Base-by-base conservation (phyloP, 2,888 invertebrate species). In the Temnothorax unifasciatus region DNA sequence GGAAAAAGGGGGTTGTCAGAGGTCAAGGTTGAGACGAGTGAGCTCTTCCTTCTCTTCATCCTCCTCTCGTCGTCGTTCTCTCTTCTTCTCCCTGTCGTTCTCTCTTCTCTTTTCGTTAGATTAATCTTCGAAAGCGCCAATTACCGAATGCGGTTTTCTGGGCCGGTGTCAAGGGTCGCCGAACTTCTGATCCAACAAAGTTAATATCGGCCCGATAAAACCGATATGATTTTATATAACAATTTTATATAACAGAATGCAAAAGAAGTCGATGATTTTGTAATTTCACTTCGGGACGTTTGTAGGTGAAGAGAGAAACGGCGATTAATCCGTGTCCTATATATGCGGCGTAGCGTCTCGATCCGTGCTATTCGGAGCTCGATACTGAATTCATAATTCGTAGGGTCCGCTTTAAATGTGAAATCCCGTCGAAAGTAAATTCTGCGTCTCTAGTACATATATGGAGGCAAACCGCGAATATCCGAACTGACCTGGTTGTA, bases 21-120 rank as follows among this genome's bases (percentile, higher is more conserved):
- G 92, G 92, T 92, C 92, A 92, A 92, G 92, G 91, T 92, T 90
- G 86, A 90, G 66, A 81, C 84, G 66, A 87, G 68, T 85, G 61
- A 77, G 68, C 63, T 85, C 83, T 87, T 85, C 66, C 79, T 69
- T 83, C 77, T 63, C 73, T 84, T 87, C 29, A 18, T 77, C 57
- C 52, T 84, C 86, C 52, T 84, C 61, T 77, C 61, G 18, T 54
- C 8, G 0, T 21, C 21, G 3, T 38, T 66, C 21, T 82, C 79
- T 84, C 63, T 54, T 41, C 54, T 69, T 59, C 77, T 77, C 68
- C 52, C 83, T 77, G 29, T 83, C 54, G 34, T 21, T 38, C 50
- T 18, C 15, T 52, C 25, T 81, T 79, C 59, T 79, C 64, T 76
- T 52, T 2, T 66, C 63, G 75, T 54, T 18, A 6, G 11, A 47